Conservation (phyloP, 2,113 vertebrate species). For the Lepus timidus region DNA sequence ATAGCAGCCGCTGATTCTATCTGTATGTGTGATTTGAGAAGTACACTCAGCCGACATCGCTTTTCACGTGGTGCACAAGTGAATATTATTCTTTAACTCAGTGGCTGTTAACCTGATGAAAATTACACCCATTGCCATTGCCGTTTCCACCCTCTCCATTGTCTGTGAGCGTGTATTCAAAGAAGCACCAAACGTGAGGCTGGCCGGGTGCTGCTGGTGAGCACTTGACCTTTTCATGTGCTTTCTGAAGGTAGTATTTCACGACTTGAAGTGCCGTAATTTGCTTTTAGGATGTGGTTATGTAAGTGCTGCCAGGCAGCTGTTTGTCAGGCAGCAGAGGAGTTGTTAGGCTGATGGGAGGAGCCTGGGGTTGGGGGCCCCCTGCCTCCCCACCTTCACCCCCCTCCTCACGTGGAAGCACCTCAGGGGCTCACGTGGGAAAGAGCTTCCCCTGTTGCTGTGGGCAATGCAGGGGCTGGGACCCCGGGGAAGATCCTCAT, state of each 20-base stretch:
- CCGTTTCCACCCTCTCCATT: not conserved
- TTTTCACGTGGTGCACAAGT: not conserved
- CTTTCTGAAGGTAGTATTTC: not conserved
- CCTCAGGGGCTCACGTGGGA: not conserved
- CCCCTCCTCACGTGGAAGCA: not conserved
- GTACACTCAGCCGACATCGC: not conserved
- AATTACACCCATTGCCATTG: rapidly evolving
- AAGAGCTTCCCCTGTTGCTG: not conserved
- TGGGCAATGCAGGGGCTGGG: not conserved
- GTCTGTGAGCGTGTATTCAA: not conserved
- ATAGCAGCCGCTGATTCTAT: not conserved
- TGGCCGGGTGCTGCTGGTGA: rapidly evolving
- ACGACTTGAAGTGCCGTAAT: not conserved
- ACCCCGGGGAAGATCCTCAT: not conserved
- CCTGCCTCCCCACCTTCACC: not conserved
- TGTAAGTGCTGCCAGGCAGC: not conserved
- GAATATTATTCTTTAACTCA: not conserved
- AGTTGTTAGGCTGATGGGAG: not conserved
- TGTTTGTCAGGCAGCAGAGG: not conserved
- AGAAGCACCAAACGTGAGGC: not conserved
- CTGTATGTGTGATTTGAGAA: not conserved
- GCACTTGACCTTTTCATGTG: not conserved
- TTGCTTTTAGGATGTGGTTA: not conserved
- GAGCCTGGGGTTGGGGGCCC: not conserved
- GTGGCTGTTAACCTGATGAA: not conserved